Evolutionary conservation across 2,888 invertebrate species (phyloP).

Genomic region (Tanypteryx hageni): DNA sequence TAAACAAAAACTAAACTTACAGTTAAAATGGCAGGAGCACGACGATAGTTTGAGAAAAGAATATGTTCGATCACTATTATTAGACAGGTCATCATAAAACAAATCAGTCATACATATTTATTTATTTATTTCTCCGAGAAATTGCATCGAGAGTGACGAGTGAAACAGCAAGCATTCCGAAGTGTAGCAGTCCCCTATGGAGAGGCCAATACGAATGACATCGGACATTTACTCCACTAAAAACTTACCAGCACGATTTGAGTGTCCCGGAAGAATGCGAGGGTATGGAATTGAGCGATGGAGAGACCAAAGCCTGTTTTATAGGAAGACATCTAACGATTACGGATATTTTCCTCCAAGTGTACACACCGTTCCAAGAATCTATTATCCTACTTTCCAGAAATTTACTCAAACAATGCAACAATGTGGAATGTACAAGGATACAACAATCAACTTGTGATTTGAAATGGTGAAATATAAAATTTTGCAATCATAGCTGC

Average conservation of each 20-base stretch:
- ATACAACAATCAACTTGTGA: slow-evolving; percentile 1
- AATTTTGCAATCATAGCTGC: too few species aligned
- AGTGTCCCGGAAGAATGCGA: background rate
- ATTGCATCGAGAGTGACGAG: background rate
- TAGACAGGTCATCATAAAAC: too few species aligned
- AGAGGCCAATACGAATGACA: background rate
- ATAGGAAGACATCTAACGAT: slow-evolving; percentile 28
- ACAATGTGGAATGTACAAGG: background rate
- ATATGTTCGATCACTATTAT: background rate
- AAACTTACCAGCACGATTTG: background rate
- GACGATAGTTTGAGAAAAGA: background rate
- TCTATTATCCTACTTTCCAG: background rate
- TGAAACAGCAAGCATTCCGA: too few species aligned
- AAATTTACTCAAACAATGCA: background rate
- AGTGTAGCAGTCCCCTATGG: background rate
- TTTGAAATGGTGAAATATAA: too few species aligned
- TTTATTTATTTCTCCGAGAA: too few species aligned
- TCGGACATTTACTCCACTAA: slow-evolving; percentile 8
- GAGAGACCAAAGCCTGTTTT: background rate
- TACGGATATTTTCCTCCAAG: slow-evolving; percentile 31
- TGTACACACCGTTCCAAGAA: slow-evolving; percentile 9
- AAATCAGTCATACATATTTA: too few species aligned
- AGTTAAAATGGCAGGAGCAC: background rate
- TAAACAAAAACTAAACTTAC: background rate
- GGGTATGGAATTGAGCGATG: background rate